Percentiles rank a stretch among this genome's conserved stretches.
phyloP scores from a whole-genome alignment of 1,140 invertebrate genomes.

The Trachymyrmex septentrionalis region DNA sequence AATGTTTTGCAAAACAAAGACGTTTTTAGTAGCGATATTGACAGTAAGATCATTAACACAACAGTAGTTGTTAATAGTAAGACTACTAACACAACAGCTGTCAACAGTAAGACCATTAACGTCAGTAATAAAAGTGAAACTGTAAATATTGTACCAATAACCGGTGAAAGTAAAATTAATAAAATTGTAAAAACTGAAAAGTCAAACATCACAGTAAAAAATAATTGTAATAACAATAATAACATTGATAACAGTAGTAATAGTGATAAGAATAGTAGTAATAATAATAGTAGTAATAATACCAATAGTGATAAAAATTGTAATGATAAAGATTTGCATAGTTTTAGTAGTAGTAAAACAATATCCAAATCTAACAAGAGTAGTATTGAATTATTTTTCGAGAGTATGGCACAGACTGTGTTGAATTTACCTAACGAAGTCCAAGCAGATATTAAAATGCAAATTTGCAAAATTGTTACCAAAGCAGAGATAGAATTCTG shows the following conservation, averaged over 20 bases:
- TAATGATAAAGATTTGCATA: not conserved
- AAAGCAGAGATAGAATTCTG: constrained; percentile 81
- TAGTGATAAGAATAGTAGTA: not conserved
- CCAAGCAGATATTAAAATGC: constrained; percentile 83
- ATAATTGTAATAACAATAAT: not conserved
- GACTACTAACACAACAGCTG: not conserved
- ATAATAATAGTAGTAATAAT: not conserved
- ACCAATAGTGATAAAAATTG: not conserved
- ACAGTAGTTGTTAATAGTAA: no score
- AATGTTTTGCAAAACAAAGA: no score
- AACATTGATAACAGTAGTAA: not conserved
- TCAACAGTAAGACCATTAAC: not conserved
- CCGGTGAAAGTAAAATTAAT: not conserved
- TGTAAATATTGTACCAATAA: not conserved
- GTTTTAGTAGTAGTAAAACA: not conserved
- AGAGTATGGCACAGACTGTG: constrained; percentile 82
- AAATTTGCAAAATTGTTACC: constrained; percentile 83
- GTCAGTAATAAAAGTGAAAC: not conserved
- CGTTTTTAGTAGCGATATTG: no score
- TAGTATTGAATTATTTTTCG: constrained; percentile 82
- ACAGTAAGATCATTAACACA: no score
- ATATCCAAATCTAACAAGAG: constrained; percentile 62
- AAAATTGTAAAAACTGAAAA: not conserved
- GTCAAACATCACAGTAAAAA: not conserved
- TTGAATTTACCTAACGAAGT: constrained; percentile 80